Conservation (phyloP, 2,113 vertebrate genomes). For the Xiphias gladius region DNA sequence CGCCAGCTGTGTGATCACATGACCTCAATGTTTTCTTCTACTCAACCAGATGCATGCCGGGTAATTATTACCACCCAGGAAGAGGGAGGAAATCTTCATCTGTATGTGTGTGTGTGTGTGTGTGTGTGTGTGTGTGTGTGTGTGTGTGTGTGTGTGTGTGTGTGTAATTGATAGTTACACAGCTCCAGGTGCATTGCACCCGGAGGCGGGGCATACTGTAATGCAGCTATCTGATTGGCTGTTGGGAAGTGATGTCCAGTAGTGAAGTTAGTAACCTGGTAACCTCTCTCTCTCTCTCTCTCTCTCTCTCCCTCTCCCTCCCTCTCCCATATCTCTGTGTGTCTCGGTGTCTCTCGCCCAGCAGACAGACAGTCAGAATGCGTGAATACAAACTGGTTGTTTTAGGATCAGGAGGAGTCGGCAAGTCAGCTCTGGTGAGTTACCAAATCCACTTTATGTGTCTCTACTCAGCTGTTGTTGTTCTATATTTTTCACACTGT, state of each 20-base stretch:
- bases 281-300: background rate
- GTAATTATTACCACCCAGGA: slow-evolving; percentile 58
- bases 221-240: slow-evolving; percentile 51
- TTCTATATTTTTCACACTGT: background rate
- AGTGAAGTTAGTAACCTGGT: slow-evolving; percentile 11
- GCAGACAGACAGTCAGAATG: slow-evolving; percentile 79
- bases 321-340: slow-evolving; percentile 13
- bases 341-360: slow-evolving; percentile 12
- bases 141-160: slow-evolving; percentile 16
- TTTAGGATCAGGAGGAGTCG: slow-evolving; percentile 81
- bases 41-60: slow-evolving; percentile 55
- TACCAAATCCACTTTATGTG: background rate
- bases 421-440: slow-evolving; percentile 81
- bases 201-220: slow-evolving; percentile 23
- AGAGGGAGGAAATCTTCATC: slow-evolving; percentile 29
- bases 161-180: slow-evolving; percentile 47
- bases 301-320: background rate
- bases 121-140: slow-evolving; percentile 19
- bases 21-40: slow-evolving; percentile 56
- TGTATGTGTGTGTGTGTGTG: too few species aligned
- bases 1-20: slow-evolving; percentile 66
- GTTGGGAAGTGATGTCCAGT: slow-evolving; percentile 1
- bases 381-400: slow-evolving; percentile 83
- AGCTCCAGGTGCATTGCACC: slow-evolving; percentile 43
- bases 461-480: background rate